Base-by-base conservation (phyloP, 2,797 vertebrate genomes). In the Protonibea diacanthus region DNA sequence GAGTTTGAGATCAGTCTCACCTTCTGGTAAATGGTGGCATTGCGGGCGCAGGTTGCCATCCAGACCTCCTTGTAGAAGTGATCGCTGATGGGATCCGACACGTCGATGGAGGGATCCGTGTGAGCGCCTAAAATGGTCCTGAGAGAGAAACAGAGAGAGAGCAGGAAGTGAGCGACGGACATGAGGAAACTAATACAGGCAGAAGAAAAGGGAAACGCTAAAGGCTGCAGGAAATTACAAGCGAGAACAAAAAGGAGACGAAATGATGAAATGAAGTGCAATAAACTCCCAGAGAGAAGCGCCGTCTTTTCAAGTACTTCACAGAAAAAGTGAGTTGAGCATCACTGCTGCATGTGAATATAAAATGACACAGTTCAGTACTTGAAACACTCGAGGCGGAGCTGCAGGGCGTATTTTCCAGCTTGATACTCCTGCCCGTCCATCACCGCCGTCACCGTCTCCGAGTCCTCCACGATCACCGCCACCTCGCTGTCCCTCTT, bases 401-500 rank as follows among this genome's bases (percentile, higher is more conserved):
- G 96, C 73, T 93, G 93, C 69, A 92, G 95, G 0, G 95, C 97
- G 0, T 96, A 98, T 6, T 55, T 79, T 1, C 98, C 98, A 0
- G 97, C 98, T 4, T 92, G 82, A 88, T 97, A 99, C 5, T 91
- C 73, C 76, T 93, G 86, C 2, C 97, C 96, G 0, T 98, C 97
- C 98, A 99, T 99, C 48, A 98, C 52, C 0, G 97, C 95, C 2
- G 92, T 78, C 18, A 97, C 71, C 0, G 62, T 96, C 85, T 97
- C 94, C 0, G 94, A 95, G 94, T 99, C 98, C 90, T 99, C 95
- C 81, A 97, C 95, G 1, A 99, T 95, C 87, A 99, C 73, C 1
- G 97, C 98, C 88, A 99, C 96, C 92, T 99, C 98, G 1, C 98
- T 99, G 95, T 99, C 98, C 71, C 98, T 88, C 90, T 98, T 99